Evolutionary conservation across 2,888 invertebrate genomes (phyloP).

Genomic region (Podotricha telesiphe): DNA sequence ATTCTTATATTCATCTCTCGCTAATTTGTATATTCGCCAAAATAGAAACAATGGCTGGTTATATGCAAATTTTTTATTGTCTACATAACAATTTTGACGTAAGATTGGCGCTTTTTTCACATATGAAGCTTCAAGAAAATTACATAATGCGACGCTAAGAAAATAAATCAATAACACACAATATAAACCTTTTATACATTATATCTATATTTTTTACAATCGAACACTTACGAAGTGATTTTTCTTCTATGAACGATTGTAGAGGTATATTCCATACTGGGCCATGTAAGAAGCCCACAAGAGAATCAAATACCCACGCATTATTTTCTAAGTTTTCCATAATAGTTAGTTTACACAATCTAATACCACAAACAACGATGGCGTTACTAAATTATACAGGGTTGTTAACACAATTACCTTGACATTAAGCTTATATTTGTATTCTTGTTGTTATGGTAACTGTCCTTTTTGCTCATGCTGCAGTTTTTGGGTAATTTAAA

Average conservation of each 20-base stretch:
- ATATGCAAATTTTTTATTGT: not conserved
- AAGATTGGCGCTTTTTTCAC: too few relatives aligned
- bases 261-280: slow-evolving; percentile 96
- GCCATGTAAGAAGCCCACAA: slow-evolving; percentile 95
- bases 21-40: too few relatives aligned
- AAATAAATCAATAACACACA: slow-evolving; percentile 5
- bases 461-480: slow-evolving; percentile 16
- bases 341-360: slow-evolving; percentile 8
- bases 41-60: not conserved
- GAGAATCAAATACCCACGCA: slow-evolving; percentile 95
- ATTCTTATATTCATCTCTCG: too few relatives aligned
- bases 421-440: slow-evolving; percentile 49
- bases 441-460: slow-evolving; percentile 51
- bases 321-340: slow-evolving; percentile 84
- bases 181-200: not conserved
- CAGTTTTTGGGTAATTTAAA: slow-evolving; percentile 1
- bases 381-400: slow-evolving; percentile 33
- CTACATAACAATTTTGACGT: not conserved
- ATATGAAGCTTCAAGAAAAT: not conserved
- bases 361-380: slow-evolving; percentile 9
- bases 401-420: slow-evolving; percentile 38
- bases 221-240: slow-evolving; percentile 90
- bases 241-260: slow-evolving; percentile 95
- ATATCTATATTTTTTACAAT: not conserved
- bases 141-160: not conserved